Percentiles rank a stretch among this genome's conserved stretches.
Conservation (phyloP, 2,797 vertebrate genomes). For the Toxotes lorentzi region DNA sequence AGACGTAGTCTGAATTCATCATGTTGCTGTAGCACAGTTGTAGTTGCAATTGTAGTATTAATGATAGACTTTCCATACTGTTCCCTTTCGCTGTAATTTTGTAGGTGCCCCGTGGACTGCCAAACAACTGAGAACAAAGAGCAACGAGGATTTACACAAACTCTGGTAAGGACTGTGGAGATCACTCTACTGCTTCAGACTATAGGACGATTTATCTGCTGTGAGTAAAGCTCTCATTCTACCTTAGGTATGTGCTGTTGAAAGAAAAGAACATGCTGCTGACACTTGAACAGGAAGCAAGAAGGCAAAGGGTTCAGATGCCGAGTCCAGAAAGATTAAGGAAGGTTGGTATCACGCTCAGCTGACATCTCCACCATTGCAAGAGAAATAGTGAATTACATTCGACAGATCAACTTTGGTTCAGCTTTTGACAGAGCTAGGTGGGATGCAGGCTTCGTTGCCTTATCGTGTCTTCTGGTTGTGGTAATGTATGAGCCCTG, state of each 20-base stretch:
- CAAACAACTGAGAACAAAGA: constrained; percentile 92
- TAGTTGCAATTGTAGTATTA: background rate
- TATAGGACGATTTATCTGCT: background rate
- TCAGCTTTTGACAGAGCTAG: background rate
- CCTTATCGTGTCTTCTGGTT: background rate
- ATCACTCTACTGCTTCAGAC: background rate
- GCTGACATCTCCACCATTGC: background rate
- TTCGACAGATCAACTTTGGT: background rate
- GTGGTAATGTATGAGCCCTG: background rate
- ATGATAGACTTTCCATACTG: background rate
- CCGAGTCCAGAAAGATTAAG: constrained; percentile 94
- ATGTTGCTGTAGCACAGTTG: background rate
- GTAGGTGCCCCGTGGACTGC: constrained; percentile 93
- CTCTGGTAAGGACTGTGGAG: constrained; percentile 89
- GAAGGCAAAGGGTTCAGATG: constrained; percentile 89
- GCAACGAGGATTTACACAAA: constrained; percentile 96
- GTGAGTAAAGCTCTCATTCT: constrained; percentile 14
- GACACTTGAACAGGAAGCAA: constrained; percentile 93
- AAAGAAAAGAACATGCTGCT: constrained; percentile 98
- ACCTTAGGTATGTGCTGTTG: constrained; percentile 93
- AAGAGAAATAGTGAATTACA: background rate
- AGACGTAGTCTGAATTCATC: background rate
- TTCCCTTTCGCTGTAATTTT: constrained; percentile 38
- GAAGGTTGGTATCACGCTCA: constrained; percentile 86
- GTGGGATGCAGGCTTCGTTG: background rate